A percentile compares a stretch with the other conserved stretches of the same genome.
Evolutionary conservation across 2,888 invertebrate genomes (phyloP).

Genomic region (Hybos culiciformis): DNA sequence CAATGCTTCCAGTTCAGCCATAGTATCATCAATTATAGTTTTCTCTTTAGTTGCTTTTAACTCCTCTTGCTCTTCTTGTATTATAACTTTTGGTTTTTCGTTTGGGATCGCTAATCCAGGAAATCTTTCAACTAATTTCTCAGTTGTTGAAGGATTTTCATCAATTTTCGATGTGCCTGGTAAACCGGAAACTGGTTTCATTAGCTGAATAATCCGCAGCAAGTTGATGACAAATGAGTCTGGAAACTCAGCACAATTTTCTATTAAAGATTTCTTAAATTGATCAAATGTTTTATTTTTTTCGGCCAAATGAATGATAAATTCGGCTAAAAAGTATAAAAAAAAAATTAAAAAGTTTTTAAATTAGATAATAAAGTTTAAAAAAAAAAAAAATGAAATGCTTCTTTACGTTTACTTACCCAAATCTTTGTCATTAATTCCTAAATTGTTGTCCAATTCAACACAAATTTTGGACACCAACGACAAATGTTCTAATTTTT

Average conservation of each 20-base stretch:
- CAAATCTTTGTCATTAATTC: constrained; percentile 92
- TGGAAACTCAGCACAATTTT: constrained; percentile 93
- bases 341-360: constrained; percentile 1
- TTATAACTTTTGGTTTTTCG: constrained; percentile 41
- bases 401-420: constrained; percentile 42
- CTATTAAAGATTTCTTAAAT: constrained; percentile 73
- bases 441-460: constrained; percentile 95
- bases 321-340: constrained; percentile 65
- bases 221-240: constrained; percentile 91
- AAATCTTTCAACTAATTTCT: constrained; percentile 54
- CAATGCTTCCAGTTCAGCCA: constrained; percentile 73
- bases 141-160: constrained; percentile 16
- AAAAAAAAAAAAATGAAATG: too few species aligned
- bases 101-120: constrained; percentile 73
- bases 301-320: constrained; percentile 87
- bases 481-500: constrained; percentile 85
- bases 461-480: constrained; percentile 97
- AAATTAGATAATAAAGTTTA: too few species aligned
- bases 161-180: constrained; percentile 21
- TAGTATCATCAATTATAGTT: constrained; percentile 55
- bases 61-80: constrained; percentile 30
- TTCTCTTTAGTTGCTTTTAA: constrained; percentile 28
- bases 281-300: constrained; percentile 71
- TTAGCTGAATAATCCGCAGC: constrained; percentile 86
- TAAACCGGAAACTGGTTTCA: constrained; percentile 49